Percentiles rank a stretch among this genome's conserved stretches.
Evolutionary conservation across 2,113 vertebrate genomes (phyloP).

Genomic region (Pachyramphus minor): DNA sequence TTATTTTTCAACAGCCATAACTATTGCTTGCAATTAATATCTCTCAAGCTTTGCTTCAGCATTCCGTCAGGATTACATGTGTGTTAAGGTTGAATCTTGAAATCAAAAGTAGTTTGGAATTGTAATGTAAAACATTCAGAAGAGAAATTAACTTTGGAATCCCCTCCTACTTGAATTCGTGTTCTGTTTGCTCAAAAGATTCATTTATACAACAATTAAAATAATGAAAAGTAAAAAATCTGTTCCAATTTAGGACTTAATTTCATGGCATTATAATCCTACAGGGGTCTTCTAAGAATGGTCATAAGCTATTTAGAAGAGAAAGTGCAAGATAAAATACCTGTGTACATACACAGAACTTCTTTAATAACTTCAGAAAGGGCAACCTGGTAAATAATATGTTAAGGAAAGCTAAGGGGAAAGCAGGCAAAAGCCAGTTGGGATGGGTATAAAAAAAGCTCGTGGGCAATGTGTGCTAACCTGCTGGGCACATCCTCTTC

Average conservation of each 20-base stretch:
- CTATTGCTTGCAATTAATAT: not conserved
- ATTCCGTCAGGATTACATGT: not conserved
- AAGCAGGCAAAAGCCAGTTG: not conserved
- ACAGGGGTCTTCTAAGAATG: not conserved
- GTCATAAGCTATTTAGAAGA: not conserved
- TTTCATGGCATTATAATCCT: not conserved
- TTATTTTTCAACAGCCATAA: not conserved
- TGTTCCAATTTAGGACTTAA: not conserved
- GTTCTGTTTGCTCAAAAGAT: not conserved
- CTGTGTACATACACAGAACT: not conserved
- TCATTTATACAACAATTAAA: not conserved
- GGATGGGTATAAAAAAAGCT: not conserved
- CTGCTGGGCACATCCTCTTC: conserved; percentile 89
- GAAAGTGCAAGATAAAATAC: not conserved
- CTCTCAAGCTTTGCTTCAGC: not conserved
- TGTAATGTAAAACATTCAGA: not conserved
- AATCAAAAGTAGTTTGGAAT: not conserved
- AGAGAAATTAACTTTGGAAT: not conserved
- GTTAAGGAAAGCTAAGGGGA: not conserved
- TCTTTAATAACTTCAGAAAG: not conserved
- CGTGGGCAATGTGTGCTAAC: conserved; percentile 51
- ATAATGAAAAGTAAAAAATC: not conserved
- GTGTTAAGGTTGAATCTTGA: not conserved
- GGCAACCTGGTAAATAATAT: fast-evolving
- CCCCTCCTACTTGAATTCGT: not conserved